Conservation (phyloP, 2,797 vertebrate species). For the Eidolon dupreanum region DNA sequence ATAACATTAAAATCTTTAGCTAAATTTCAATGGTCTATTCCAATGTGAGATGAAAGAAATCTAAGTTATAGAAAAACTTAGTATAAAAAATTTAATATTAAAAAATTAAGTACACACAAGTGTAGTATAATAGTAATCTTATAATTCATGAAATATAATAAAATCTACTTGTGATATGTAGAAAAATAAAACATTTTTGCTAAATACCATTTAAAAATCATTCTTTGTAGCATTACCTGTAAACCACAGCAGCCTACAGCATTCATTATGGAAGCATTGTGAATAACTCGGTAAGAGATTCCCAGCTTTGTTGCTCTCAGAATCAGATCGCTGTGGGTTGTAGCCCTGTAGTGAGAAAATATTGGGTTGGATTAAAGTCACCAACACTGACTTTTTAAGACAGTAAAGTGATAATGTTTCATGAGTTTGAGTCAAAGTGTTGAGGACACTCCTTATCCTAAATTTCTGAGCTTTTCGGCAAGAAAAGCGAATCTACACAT, state of each 20-base stretch:
- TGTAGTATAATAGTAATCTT: neutral
- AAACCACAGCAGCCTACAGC: slow-evolving; percentile 97
- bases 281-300: slow-evolving; percentile 93
- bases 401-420: slow-evolving; percentile 46
- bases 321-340: slow-evolving; percentile 97
- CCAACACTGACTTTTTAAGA: neutral
- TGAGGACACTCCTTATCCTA: neutral
- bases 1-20: neutral
- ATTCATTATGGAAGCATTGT: slow-evolving; percentile 97
- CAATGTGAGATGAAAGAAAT: neutral
- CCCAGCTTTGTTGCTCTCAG: slow-evolving; percentile 93
- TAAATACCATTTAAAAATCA: neutral
- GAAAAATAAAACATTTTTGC: slow-evolving; percentile 21
- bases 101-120: neutral
- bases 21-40: neutral
- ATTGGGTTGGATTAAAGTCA: slow-evolving; percentile 29
- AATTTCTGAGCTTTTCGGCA: neutral
- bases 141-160: neutral
- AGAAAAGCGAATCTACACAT: slow-evolving; percentile 21
- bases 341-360: slow-evolving; percentile 89
- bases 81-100: neutral
- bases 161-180: neutral
- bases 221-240: slow-evolving; percentile 88
- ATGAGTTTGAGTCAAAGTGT: neutral
- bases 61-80: neutral